phyloP scores from a whole-genome alignment of 2,888 invertebrate genomes.

The Oscheius sp. region DNA sequence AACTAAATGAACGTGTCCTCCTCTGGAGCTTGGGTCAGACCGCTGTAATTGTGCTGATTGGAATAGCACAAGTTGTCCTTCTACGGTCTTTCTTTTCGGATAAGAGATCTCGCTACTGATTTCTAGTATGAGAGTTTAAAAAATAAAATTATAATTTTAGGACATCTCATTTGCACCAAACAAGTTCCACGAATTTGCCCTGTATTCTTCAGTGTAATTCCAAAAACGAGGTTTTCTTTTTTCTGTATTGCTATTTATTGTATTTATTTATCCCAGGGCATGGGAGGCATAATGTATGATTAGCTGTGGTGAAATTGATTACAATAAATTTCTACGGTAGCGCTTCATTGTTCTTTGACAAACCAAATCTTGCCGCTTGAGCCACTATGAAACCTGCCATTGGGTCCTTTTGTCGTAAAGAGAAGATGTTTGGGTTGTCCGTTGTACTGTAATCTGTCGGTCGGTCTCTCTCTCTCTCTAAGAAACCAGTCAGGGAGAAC shows the following conservation, averaged over 20 bases:
- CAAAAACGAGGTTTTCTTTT: conserved; percentile 4
- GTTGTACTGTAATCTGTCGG: conserved; percentile 22
- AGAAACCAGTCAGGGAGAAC: conserved; percentile 26
- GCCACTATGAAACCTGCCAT: conserved; percentile 5
- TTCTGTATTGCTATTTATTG: conserved; percentile 1
- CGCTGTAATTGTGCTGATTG: conserved; percentile 82
- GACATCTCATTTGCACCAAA: background rate
- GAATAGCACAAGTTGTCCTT: conserved; percentile 79
- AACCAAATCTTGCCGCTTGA: background rate
- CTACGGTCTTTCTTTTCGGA: conserved; percentile 69
- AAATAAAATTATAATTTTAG: background rate
- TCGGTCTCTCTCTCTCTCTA: conserved; percentile 11
- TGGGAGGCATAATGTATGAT: conserved; percentile 1
- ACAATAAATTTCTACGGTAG: background rate
- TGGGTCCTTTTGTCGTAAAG: conserved; percentile 8
- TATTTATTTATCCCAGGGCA: background rate
- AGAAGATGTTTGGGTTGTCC: conserved; percentile 2
- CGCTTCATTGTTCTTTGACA: too few species aligned
- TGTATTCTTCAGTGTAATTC: background rate
- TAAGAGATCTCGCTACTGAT: conserved; percentile 56
- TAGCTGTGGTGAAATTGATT: background rate
- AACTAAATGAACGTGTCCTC: conserved; percentile 90
- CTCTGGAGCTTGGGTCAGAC: conserved; percentile 93
- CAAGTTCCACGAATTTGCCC: background rate
- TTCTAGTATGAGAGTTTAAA: background rate